Evolutionary conservation across 2,888 invertebrate genomes (phyloP).

Genomic region (Lasioglossum morio): DNA sequence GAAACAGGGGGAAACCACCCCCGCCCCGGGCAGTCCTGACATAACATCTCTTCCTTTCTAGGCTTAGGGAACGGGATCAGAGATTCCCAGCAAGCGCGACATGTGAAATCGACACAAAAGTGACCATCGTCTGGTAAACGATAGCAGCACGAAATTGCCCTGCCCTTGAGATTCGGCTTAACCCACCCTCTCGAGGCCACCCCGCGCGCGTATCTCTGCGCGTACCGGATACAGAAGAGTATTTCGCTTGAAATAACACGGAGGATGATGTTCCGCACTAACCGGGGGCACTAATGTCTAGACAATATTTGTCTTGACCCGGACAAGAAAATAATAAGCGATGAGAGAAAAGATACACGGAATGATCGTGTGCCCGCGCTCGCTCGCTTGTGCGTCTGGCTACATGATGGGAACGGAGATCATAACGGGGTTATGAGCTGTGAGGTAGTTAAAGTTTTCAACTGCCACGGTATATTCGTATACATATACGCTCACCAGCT

Average conservation of each 20-base stretch:
- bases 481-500: conserved; percentile 29
- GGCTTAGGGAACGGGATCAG: conserved; percentile 70
- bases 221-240: conserved; percentile 54
- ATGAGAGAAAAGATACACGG: conserved; percentile 64
- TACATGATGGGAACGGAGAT: conserved; percentile 67
- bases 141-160: conserved; percentile 70
- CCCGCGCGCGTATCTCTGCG: conserved; percentile 9
- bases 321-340: conserved; percentile 80
- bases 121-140: conserved; percentile 80
- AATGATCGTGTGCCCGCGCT: background rate
- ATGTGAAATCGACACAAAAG: conserved; percentile 77
- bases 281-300: conserved; percentile 73
- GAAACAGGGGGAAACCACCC: conserved; percentile 62
- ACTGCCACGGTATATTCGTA: conserved; percentile 60
- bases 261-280: conserved; percentile 43
- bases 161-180: conserved; percentile 62
- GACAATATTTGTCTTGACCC: conserved; percentile 81
- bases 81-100: conserved; percentile 62
- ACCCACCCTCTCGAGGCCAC: conserved; percentile 27
- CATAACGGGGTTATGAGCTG: conserved; percentile 83
- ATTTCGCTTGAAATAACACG: conserved; percentile 69
- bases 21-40: conserved; percentile 66
- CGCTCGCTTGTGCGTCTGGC: conserved; percentile 21
- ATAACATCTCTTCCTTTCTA: conserved; percentile 80
- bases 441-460: conserved; percentile 83